Conservation (phyloP, 1,140 invertebrate genomes). For the Drosophila nikananu region DNA sequence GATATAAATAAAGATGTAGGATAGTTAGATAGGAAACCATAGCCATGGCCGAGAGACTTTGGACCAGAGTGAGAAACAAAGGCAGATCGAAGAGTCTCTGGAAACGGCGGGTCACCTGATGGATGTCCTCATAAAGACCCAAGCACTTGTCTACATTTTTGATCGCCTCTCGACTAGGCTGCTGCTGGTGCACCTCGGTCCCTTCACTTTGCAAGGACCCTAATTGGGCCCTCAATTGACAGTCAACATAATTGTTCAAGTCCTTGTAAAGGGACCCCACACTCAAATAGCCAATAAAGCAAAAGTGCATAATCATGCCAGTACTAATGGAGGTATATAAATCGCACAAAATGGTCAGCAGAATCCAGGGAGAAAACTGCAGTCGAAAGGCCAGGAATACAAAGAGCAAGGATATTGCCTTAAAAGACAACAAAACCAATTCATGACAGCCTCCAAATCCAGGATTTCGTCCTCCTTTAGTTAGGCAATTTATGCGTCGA, state of each 20-base stretch:
- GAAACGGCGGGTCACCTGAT: slow-evolving; percentile 27
- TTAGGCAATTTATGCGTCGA: slow-evolving; percentile 6
- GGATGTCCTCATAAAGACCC: slow-evolving; percentile 56
- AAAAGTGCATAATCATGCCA: slow-evolving; percentile 37
- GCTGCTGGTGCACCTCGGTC: not conserved
- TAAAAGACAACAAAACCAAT: slow-evolving; percentile 31
- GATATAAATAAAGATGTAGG: not conserved
- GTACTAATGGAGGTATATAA: slow-evolving; percentile 23
- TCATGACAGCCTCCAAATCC: slow-evolving; percentile 44
- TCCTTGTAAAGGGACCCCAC: slow-evolving; percentile 51
- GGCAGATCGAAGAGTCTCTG: slow-evolving; percentile 55
- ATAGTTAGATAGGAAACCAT: slow-evolving; percentile 23
- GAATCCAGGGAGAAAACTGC: not conserved
- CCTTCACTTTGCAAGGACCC: not conserved
- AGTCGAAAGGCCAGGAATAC: not conserved
- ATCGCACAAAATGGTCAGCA: slow-evolving; percentile 3
- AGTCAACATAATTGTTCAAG: slow-evolving; percentile 50
- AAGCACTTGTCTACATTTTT: slow-evolving; percentile 48
- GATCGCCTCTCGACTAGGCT: not conserved
- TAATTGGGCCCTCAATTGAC: slow-evolving; percentile 32
- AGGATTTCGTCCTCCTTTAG: not conserved
- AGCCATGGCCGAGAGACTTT: slow-evolving; percentile 33
- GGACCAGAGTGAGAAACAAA: slow-evolving; percentile 33
- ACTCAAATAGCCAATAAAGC: slow-evolving; percentile 60
- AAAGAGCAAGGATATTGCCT: slow-evolving; percentile 18